Conservation (phyloP, 2,888 invertebrate species). For the Seira ritae region DNA sequence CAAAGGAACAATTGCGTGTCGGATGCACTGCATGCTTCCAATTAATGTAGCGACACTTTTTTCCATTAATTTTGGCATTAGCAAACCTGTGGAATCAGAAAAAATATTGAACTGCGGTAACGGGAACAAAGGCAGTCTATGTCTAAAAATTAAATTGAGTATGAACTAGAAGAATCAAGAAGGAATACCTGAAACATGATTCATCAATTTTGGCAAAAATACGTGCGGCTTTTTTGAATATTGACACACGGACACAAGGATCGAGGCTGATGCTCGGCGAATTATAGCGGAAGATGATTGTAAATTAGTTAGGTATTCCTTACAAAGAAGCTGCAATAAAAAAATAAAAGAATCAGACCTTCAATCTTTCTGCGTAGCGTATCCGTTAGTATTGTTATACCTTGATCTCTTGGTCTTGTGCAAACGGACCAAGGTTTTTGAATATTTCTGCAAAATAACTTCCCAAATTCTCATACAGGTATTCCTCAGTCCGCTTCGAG, state of each 20-base stretch:
- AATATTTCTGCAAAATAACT: constrained; percentile 82
- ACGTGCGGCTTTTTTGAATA: constrained; percentile 84
- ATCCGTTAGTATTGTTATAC: constrained; percentile 75
- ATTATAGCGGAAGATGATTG: constrained; percentile 83
- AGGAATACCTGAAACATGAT: constrained; percentile 79
- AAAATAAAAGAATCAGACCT: constrained; percentile 24
- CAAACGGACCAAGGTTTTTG: constrained; percentile 82
- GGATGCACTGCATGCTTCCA: constrained; percentile 69
- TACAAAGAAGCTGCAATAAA: constrained; percentile 80
- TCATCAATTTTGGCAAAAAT: constrained; percentile 83
- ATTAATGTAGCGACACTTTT: constrained; percentile 69
- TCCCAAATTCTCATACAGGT: constrained; percentile 83
- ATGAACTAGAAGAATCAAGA: too few relatives aligned
- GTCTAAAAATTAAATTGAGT: neutral
- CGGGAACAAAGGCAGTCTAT: neutral
- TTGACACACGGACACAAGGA: constrained; percentile 87
- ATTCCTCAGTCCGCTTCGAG: constrained; percentile 83
- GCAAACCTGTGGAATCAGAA: constrained; percentile 66
- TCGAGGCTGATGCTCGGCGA: constrained; percentile 87
- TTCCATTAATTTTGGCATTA: constrained; percentile 72
- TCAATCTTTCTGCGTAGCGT: neutral
- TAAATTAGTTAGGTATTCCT: constrained; percentile 82
- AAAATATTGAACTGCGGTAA: too few relatives aligned
- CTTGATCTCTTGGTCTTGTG: constrained; percentile 84
- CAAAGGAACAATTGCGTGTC: constrained; percentile 68